These are phyloP conservation scores for Ictalurus punctatus DNA, from an alignment of 2,113 vertebrate genomes.

Conservation along the genomic window DNA sequence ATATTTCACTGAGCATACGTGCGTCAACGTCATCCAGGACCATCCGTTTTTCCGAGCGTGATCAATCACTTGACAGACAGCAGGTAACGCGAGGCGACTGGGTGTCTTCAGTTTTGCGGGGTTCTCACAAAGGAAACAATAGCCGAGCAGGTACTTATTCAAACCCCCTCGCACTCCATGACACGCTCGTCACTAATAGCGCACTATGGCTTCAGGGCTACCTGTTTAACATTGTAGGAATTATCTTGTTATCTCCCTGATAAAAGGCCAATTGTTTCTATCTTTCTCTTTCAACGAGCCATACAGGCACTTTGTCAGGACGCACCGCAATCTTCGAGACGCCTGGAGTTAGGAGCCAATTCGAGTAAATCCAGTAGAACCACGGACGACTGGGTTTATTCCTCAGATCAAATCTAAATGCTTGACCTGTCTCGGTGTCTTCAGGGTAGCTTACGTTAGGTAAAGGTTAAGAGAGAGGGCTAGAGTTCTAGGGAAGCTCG, in stretches of 20 bases:
- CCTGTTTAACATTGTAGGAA: constrained; percentile 30
- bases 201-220: constrained; percentile 20
- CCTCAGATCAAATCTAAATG: not conserved
- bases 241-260: constrained; percentile 36
- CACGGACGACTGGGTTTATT: not conserved
- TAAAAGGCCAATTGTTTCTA: constrained; percentile 33
- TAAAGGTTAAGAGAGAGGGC: not conserved
- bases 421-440: not conserved
- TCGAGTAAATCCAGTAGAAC: not conserved
- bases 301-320: constrained; percentile 19
- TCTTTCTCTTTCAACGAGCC: not conserved
- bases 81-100: constrained; percentile 68
- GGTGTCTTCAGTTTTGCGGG: constrained; percentile 54
- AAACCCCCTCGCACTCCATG: constrained; percentile 51
- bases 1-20: constrained; percentile 52
- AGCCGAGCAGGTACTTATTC: constrained; percentile 49
- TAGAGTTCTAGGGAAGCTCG: not conserved
- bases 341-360: not conserved
- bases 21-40: constrained; percentile 67
- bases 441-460: not conserved
- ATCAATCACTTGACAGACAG: constrained; percentile 73
- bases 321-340: not conserved
- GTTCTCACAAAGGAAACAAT: constrained; percentile 53
- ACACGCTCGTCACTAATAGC: constrained; percentile 54
- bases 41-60: constrained; percentile 62